These are phyloP conservation scores for Pseudorhombus dupliciocellatus DNA, from an alignment of 2,113 vertebrate species.

Conservation along the genomic window DNA sequence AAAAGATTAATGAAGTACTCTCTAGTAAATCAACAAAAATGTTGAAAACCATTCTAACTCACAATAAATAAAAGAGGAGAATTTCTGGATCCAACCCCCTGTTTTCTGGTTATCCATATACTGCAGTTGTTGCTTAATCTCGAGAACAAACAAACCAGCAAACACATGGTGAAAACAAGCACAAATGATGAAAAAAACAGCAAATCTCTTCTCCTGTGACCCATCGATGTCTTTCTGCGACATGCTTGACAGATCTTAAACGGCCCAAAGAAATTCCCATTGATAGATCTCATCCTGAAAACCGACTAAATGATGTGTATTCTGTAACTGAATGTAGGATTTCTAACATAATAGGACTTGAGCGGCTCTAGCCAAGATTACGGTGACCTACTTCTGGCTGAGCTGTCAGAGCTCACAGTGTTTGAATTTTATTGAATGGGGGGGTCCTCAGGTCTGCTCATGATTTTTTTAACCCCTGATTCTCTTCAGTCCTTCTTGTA, in stretches of 20 bases:
- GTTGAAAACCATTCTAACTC: too few relatives aligned
- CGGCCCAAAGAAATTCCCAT: slow-evolving; percentile 1
- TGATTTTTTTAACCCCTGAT: slow-evolving; percentile 32
- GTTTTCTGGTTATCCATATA: too few relatives aligned
- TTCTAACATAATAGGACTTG: slow-evolving; percentile 30
- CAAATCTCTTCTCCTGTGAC: neutral
- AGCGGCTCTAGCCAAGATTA: slow-evolving; percentile 30
- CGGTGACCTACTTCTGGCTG: slow-evolving; percentile 47
- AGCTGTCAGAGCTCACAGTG: slow-evolving; percentile 25
- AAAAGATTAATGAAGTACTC: too few relatives aligned
- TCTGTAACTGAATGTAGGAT: slow-evolving; percentile 23
- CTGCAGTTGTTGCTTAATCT: too few relatives aligned
- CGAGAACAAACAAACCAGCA: too few relatives aligned
- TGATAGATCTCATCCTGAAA: slow-evolving; percentile 6
- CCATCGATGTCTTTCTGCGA: neutral
- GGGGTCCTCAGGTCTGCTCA: slow-evolving; percentile 16
- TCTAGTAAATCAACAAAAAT: too few relatives aligned
- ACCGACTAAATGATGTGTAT: neutral
- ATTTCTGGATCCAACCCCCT: too few relatives aligned
- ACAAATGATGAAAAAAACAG: neutral
- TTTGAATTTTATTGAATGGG: slow-evolving; percentile 16
- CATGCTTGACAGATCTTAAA: neutral
- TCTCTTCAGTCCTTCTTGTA: slow-evolving; percentile 11
- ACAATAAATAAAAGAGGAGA: too few relatives aligned
- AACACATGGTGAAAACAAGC: neutral